phyloP scores from a whole-genome alignment of 2,888 invertebrate genomes.

The Rhagium mordax region DNA sequence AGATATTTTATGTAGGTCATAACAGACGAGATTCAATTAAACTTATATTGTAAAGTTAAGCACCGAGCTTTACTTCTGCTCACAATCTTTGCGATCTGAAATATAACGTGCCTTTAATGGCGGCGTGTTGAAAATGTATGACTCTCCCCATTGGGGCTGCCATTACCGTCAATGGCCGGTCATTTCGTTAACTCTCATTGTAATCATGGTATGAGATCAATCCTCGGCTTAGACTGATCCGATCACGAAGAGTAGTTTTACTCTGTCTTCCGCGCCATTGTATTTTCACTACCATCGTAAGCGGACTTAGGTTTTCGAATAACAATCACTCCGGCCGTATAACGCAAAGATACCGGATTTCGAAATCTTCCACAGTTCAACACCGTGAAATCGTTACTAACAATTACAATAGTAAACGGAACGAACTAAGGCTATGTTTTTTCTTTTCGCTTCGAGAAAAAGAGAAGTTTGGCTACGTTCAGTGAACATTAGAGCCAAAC shows the following conservation, averaged over 20 bases:
- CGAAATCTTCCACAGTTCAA: background rate
- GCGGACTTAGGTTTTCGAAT: slow-evolving; percentile 44
- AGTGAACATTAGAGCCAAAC: slow-evolving; percentile 48
- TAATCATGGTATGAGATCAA: slow-evolving; percentile 53
- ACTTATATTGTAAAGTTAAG: slow-evolving; percentile 26
- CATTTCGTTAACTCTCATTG: slow-evolving; percentile 53
- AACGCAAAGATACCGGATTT: background rate
- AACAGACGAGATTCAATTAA: slow-evolving; percentile 26
- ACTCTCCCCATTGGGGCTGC: slow-evolving; percentile 31
- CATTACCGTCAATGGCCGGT: slow-evolving; percentile 46
- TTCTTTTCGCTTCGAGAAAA: slow-evolving; percentile 32
- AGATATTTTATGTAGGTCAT: slow-evolving; percentile 19
- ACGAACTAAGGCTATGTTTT: slow-evolving; percentile 36
- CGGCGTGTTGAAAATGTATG: slow-evolving; percentile 18
- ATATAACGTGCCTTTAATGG: slow-evolving; percentile 24
- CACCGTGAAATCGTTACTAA: slow-evolving; percentile 14
- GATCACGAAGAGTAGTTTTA: slow-evolving; percentile 44
- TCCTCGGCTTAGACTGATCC: slow-evolving; percentile 51
- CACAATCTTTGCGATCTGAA: slow-evolving; percentile 23
- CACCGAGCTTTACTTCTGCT: slow-evolving; percentile 4
- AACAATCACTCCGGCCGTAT: slow-evolving; percentile 36
- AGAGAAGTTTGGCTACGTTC: slow-evolving; percentile 39
- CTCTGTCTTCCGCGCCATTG: slow-evolving; percentile 49
- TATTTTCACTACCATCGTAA: slow-evolving; percentile 31
- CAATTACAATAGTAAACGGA: slow-evolving; percentile 46